Evolutionary conservation across 92 coral and sea anemone genomes (phyloP), one percentile per base, ranked within the genome.

Genomic region (Isaurus tuberculatus): DNA sequence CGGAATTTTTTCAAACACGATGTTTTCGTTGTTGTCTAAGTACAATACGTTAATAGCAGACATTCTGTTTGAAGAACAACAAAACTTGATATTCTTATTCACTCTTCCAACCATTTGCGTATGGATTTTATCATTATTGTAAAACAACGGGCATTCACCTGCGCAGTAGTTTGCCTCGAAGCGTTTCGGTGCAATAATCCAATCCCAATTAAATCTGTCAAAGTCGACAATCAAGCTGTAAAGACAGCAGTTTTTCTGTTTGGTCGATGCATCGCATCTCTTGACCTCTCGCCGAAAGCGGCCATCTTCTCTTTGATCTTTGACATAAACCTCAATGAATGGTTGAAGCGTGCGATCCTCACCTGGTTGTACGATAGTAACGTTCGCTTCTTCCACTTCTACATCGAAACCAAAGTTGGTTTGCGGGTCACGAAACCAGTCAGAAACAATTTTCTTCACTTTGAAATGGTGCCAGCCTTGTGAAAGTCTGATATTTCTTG

Each of bases 181-280:
- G 23, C 89, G 83, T 27, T 72, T 34, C 14, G 92, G 92, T 2
- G 92, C 92, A 11, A 89, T 79, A 49, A 89, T 80, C 85, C 86
- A 89, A 28, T 85, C 77, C 92, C 92, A 89, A 44, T 88, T 84
- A 9, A 89, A 69, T 0, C 53, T 72, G 29, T 61, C 49, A 67
- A 89, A 89, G 51, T 89, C 89, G 8, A 89, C 83, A 19, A 65
- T 55, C 3, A 89, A 65, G 4, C 43, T 65, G 49, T 70, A 81
- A 13, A 87, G 92, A 26, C 92, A 89, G 33, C 92, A 89, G 4
- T 75, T 55, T 58, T 85, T 79, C 81, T 85, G 79, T 17, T 69
- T 77, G 13, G 65, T 67, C 9, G 79, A 71, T 15, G 32, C 34
- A 22, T 83, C 86, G 57, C 92, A 89, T 20, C 22, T 53, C 31